Evolutionary conservation across 23 tunicate genomes (phyloP).

Genomic region (Clavelina lepadiformis): DNA sequence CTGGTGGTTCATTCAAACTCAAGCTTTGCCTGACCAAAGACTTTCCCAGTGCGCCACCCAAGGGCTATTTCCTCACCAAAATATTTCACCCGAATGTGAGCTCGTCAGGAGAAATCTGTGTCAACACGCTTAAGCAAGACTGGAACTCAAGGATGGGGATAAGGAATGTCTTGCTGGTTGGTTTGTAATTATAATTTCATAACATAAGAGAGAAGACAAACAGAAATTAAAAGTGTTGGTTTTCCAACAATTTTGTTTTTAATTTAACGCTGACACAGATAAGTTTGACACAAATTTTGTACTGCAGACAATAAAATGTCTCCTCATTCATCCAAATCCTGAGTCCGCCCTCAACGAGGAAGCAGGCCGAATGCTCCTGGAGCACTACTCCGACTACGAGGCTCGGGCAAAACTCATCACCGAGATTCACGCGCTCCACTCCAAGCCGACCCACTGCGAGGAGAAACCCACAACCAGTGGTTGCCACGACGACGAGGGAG

Average conservation of each 20-base stretch:
- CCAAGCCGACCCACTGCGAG: conserved; percentile 9
- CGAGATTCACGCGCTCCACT: conserved; percentile 81
- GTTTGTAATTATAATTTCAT: no score
- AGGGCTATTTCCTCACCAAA: conserved; percentile 83
- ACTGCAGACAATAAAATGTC: conserved; percentile 80
- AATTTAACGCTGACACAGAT: background rate
- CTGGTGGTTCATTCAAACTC: conserved; percentile 80
- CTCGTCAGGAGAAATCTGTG: conserved; percentile 89
- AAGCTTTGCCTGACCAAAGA: conserved; percentile 75
- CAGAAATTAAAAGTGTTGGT: background rate
- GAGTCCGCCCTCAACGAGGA: conserved; percentile 97
- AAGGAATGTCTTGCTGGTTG: conserved; percentile 78
- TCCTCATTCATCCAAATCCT: conserved; percentile 93
- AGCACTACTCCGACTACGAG: conserved; percentile 72
- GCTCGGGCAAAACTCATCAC: conserved; percentile 86
- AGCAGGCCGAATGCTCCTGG: conserved; percentile 80
- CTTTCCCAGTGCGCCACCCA: conserved; percentile 85
- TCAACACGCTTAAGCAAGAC: conserved; percentile 87
- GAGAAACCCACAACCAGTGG: conserved; percentile 83
- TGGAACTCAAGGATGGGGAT: conserved; percentile 98
- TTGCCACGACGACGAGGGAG: conserved; percentile 15
- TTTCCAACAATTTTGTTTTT: background rate
- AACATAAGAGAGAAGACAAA: no score
- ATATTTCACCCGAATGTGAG: conserved; percentile 96
- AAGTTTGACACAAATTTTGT: no score